phyloP scores from a whole-genome alignment of 2,888 invertebrate genomes.

The Apodemia duryi region DNA sequence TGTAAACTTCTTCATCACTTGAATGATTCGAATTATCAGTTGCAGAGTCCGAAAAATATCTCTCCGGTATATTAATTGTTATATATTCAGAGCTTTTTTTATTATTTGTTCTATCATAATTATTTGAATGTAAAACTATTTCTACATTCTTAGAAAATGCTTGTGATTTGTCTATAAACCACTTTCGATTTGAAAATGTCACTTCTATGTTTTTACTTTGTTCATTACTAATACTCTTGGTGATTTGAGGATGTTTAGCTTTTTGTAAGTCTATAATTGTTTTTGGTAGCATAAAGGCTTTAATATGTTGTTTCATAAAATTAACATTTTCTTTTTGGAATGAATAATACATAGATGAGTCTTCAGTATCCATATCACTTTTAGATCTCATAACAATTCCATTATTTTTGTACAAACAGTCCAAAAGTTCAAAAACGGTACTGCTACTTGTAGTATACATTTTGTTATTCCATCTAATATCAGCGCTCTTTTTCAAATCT shows the following conservation, averaged over 20 bases:
- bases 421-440: conserved; percentile 54
- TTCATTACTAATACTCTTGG: conserved; percentile 29
- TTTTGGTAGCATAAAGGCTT: conserved; percentile 64
- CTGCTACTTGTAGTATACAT: conserved; percentile 55
- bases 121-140: conserved; percentile 51
- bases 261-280: conserved; percentile 41
- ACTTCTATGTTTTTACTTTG: conserved; percentile 40
- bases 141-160: conserved; percentile 53
- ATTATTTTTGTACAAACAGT: conserved; percentile 49
- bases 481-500: conserved; percentile 51
- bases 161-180: conserved; percentile 54
- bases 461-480: conserved; percentile 60
- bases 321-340: conserved; percentile 42
- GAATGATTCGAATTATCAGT: conserved; percentile 41
- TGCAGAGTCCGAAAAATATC: conserved; percentile 50
- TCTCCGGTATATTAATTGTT: conserved; percentile 58
- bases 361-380: conserved; percentile 47
- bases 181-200: conserved; percentile 46
- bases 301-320: conserved; percentile 49
- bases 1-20: conserved; percentile 60
- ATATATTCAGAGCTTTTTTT: conserved; percentile 48
- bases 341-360: conserved; percentile 38
- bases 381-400: conserved; percentile 45
- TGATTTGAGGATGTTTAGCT: conserved; percentile 23
- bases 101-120: conserved; percentile 36